Conservation (phyloP, 2,888 invertebrate genomes). For the Stenodera caucasica region DNA sequence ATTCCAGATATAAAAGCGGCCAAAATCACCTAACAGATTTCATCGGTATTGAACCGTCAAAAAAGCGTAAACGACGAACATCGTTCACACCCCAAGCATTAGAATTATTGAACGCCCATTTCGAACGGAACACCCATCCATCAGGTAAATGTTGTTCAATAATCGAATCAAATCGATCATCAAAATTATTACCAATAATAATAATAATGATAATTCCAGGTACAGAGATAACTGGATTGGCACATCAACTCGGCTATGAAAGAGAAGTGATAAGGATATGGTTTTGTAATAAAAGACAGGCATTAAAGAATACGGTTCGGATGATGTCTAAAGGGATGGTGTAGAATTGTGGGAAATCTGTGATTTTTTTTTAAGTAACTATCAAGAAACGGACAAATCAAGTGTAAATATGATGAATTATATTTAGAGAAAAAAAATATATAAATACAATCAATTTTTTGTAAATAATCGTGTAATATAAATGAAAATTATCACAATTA, state of each 20-base stretch:
- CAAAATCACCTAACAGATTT: slow-evolving; percentile 94
- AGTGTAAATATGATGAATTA: slow-evolving; percentile 24
- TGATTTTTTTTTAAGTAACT: slow-evolving; percentile 29
- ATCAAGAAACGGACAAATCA: not conserved
- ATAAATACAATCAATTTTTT: slow-evolving; percentile 12
- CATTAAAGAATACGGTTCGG: slow-evolving; percentile 94
- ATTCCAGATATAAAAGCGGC: slow-evolving; percentile 85
- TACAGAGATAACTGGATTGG: slow-evolving; percentile 93
- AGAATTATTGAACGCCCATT: slow-evolving; percentile 92
- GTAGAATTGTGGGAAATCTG: slow-evolving; percentile 51
- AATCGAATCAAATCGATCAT: not conserved
- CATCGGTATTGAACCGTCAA: slow-evolving; percentile 94
- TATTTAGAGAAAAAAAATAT: not conserved
- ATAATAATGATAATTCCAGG: slow-evolving; percentile 62
- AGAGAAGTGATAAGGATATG: slow-evolving; percentile 98
- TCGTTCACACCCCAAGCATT: slow-evolving; percentile 97
- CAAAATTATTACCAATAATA: not conserved
- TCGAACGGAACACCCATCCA: slow-evolving; percentile 96
- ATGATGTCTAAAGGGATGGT: slow-evolving; percentile 91
- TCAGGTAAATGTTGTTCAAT: slow-evolving; percentile 70
- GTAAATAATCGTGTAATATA: slow-evolving; percentile 30
- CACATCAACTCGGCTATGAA: slow-evolving; percentile 95
- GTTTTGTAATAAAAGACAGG: slow-evolving; percentile 99
- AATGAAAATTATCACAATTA: slow-evolving; percentile 11
- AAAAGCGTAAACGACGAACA: slow-evolving; percentile 94